phyloP scores from a whole-genome alignment of 2,797 vertebrate genomes.

The Chaenodraco wilsoni region DNA sequence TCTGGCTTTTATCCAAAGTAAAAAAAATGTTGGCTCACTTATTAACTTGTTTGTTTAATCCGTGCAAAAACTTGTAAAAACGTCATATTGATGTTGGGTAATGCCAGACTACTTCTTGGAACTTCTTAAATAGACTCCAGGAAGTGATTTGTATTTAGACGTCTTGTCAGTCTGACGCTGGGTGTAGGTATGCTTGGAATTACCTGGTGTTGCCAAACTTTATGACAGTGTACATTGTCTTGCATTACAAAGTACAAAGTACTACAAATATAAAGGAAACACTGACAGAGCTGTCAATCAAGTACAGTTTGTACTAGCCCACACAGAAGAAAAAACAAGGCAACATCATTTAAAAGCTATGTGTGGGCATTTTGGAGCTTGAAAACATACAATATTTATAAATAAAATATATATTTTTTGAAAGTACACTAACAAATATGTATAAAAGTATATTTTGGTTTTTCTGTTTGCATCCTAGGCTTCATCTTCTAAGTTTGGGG shows the following conservation, averaged over 20 bases:
- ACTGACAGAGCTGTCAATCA: background rate
- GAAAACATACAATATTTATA: background rate
- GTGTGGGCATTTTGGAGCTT: background rate
- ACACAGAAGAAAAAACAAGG: background rate
- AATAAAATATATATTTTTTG: no score
- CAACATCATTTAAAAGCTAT: background rate
- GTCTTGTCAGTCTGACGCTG: background rate
- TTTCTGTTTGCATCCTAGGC: constrained; percentile 33
- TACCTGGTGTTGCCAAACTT: background rate
- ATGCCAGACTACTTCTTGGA: background rate
- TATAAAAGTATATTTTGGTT: background rate
- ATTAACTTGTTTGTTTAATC: background rate
- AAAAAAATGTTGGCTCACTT: background rate
- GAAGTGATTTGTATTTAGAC: constrained; percentile 4
- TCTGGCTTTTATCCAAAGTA: no score
- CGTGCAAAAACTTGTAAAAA: background rate
- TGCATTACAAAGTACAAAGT: background rate
- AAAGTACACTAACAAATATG: no score
- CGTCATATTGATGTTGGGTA: background rate
- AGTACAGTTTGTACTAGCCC: background rate
- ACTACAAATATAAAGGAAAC: no score
- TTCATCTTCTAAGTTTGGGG: constrained; percentile 75
- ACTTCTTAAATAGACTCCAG: background rate
- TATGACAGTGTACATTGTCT: background rate
- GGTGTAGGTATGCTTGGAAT: background rate